phyloP scores from a whole-genome alignment of 2,113 vertebrate species.

The Scophthalmus maximus region DNA sequence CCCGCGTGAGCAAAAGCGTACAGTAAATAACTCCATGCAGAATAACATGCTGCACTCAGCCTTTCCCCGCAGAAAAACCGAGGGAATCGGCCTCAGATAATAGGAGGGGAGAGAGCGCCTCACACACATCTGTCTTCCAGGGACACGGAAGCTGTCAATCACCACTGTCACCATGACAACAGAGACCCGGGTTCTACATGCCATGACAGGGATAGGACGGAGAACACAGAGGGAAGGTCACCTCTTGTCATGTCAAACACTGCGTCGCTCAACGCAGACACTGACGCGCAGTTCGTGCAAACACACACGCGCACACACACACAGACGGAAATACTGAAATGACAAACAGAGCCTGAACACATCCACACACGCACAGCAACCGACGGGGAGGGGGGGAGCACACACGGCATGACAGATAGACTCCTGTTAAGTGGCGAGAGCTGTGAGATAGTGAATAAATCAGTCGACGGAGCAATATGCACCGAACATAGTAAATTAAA shows the following conservation, averaged over 20 bases:
- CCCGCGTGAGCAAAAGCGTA: constrained; percentile 17
- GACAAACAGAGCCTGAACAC: constrained; percentile 18
- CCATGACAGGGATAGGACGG: constrained; percentile 66
- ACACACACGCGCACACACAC: neutral
- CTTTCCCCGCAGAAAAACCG: constrained; percentile 15
- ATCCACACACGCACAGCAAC: constrained; percentile 12
- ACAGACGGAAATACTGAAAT: constrained; percentile 14
- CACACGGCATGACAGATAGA: constrained; percentile 53
- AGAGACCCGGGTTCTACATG: constrained; percentile 57
- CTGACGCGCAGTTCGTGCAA: constrained; percentile 9
- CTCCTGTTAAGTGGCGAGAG: constrained; percentile 59
- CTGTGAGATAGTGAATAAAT: constrained; percentile 68
- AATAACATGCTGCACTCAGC: constrained; percentile 33
- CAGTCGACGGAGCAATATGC: constrained; percentile 53
- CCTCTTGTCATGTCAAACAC: constrained; percentile 76
- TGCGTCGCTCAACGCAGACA: constrained; percentile 21
- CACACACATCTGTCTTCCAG: constrained; percentile 70
- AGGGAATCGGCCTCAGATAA: constrained; percentile 54
- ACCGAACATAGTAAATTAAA: constrained; percentile 59
- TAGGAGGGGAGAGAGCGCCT: constrained; percentile 59
- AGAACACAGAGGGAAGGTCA: constrained; percentile 74
- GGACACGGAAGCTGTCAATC: constrained; percentile 72
- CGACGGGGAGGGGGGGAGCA: constrained; percentile 15
- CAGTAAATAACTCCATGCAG: constrained; percentile 32
- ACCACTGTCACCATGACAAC: constrained; percentile 75